Evolutionary conservation across 2,797 vertebrate species (phyloP).

Genomic region (Semaprochilodus insignis): DNA sequence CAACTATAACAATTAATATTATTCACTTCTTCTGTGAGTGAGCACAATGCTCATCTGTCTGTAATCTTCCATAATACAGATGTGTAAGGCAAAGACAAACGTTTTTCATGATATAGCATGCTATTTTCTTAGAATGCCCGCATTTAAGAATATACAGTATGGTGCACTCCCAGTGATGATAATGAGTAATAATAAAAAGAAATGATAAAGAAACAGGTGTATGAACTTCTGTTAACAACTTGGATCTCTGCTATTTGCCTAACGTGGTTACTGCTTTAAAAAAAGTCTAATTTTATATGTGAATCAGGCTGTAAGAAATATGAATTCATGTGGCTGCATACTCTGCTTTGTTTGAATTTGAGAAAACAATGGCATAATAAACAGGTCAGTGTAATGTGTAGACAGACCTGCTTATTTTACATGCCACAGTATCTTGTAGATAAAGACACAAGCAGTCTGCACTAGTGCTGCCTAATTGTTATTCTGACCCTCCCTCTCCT

Average conservation of each 20-base stretch:
- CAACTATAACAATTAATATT: too few relatives aligned
- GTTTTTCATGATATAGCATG: neutral
- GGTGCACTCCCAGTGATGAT: neutral
- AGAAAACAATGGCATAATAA: conserved; percentile 4
- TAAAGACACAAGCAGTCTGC: conserved; percentile 36
- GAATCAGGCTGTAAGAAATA: too few relatives aligned
- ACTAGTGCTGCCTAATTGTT: conserved; percentile 58
- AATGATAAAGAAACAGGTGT: too few relatives aligned
- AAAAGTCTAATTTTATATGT: too few relatives aligned
- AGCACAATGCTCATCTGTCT: too few relatives aligned
- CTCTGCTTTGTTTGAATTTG: neutral
- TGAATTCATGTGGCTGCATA: neutral
- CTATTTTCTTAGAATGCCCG: neutral
- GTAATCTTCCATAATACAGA: neutral
- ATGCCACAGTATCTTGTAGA: conserved; percentile 8
- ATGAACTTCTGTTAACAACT: too few relatives aligned
- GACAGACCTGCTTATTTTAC: conserved; percentile 22
- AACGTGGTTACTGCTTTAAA: too few relatives aligned
- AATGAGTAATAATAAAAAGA: neutral
- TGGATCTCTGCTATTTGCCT: too few relatives aligned
- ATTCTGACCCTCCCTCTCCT: conserved; percentile 58
- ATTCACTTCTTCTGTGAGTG: too few relatives aligned
- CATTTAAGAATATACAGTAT: neutral
- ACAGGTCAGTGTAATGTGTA: neutral
- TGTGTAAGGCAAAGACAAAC: neutral